Conservation (phyloP, 64 coral and sea anemone genomes). For the Catalaphyllia jardinei region DNA sequence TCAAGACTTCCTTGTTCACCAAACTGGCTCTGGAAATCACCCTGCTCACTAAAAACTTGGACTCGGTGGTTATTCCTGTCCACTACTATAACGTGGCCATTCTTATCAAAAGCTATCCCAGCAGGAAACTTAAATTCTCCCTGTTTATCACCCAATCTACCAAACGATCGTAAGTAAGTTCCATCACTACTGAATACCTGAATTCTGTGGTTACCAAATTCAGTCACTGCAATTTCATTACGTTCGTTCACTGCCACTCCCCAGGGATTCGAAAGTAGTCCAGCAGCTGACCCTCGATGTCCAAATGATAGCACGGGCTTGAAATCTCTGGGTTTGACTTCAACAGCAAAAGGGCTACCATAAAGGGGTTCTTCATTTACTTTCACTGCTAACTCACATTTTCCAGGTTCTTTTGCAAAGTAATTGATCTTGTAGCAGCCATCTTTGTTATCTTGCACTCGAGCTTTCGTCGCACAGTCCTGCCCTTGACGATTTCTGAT, state of each 20-base stretch:
- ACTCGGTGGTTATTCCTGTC: constrained; percentile 12
- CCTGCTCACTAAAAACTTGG: background rate
- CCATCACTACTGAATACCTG: background rate
- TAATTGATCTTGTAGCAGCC: background rate
- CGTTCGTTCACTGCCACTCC: constrained; percentile 1
- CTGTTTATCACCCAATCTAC: background rate
- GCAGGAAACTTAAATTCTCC: background rate
- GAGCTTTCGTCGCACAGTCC: background rate
- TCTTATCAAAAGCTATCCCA: constrained; percentile 1
- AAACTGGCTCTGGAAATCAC: background rate
- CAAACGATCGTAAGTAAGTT: background rate
- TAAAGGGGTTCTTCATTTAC: background rate
- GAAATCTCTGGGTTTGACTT: background rate
- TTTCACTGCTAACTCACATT: background rate
- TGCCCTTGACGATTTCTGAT: background rate
- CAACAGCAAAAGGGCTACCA: background rate
- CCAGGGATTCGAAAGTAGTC: background rate
- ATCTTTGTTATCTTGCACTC: background rate
- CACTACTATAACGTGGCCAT: background rate
- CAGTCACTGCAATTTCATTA: background rate
- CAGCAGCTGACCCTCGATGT: background rate
- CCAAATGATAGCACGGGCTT: background rate
- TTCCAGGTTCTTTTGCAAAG: background rate
- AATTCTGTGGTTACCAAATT: background rate
- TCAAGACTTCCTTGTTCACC: background rate